Base-by-base conservation (phyloP, 2,797 vertebrate genomes). In the Anomalospiza imberbis region DNA sequence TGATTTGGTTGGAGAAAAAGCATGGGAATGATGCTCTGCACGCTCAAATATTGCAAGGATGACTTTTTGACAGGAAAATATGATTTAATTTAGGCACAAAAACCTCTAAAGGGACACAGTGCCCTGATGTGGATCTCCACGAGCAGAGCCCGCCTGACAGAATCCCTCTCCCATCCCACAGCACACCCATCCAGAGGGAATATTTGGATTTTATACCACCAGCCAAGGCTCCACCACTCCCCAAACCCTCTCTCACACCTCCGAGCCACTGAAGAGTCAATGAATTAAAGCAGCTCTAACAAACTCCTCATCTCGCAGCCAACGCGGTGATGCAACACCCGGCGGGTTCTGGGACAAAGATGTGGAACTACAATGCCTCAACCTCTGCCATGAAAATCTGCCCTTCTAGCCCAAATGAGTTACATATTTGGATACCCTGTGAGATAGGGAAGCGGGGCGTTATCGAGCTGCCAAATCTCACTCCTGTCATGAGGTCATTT, bases 401-500 rank as follows among this genome's bases (percentile, higher is more conserved):
- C 88, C 94, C 93, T 85, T 28, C 82, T 8, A 45, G 75, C 89
- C 67, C 58, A 86, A 94, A 89, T 63, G 78, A 95, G 80, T 88
- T 95, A 55, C 89, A 88, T 26, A 87, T 54, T 94, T 34, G 86
- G 61, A 73, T 88, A 91, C 90, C 81, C 89, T 32, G 78, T 26
- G 32, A 94, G 93, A 92, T 29, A 61, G 95, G 83, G 88, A 78
- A 96, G 86, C 2, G 3, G 76, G 75, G 50, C 6, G 50, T 70
- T 93, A 92, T 85, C 40, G 11, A 55, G 86, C 95, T 93, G 94
- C 95, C 94, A 94, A 91, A 96, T 94, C 95, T 92, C 92, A 78
- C 94, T 96, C 89, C 95, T 95, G 94, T 91, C 95, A 95, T 95
- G 96, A 97, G 88, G 95, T 96, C 95, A 97, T 93, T 88, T 94